These are phyloP conservation scores for Erythrocercus mccallii DNA, from an alignment of 2,113 vertebrate species.

Conservation along the genomic window DNA sequence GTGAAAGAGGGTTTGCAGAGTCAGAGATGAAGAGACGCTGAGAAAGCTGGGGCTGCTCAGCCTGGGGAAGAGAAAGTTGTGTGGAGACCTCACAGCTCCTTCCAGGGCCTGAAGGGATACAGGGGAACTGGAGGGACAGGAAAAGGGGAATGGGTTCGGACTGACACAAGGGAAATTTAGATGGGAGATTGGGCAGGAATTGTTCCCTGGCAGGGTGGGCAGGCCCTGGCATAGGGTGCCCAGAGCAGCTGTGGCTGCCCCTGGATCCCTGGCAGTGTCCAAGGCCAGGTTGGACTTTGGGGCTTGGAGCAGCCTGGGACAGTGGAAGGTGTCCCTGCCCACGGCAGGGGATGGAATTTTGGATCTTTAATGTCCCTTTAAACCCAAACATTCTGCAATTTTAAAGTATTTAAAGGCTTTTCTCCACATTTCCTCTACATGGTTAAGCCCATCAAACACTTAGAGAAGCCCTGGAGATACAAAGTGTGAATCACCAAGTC, in stretches of 20 bases:
- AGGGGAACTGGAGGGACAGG: rapidly evolving
- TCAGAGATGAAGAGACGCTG: not conserved
- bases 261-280: not conserved
- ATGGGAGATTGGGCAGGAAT: not conserved
- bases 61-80: not conserved
- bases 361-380: not conserved
- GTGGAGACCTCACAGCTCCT: not conserved
- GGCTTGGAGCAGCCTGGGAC: not conserved
- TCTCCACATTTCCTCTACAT: not conserved
- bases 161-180: not conserved
- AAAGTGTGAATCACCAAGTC: not conserved
- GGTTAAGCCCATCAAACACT: not conserved
- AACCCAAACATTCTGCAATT: not conserved
- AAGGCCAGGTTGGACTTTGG: not conserved
- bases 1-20: not conserved
- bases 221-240: not conserved
- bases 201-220: not conserved
- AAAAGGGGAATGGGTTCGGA: rapidly evolving
- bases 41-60: rapidly evolving
- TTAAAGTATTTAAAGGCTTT: not conserved
- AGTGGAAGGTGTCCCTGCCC: not conserved
- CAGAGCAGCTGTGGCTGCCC: not conserved
- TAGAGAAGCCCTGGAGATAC: not conserved
- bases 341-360: not conserved
- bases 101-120: rapidly evolving